A percentile compares a stretch with the other conserved stretches of the same genome.
Conservation (phyloP, 1,140 invertebrate species). For the Lerema accius region DNA sequence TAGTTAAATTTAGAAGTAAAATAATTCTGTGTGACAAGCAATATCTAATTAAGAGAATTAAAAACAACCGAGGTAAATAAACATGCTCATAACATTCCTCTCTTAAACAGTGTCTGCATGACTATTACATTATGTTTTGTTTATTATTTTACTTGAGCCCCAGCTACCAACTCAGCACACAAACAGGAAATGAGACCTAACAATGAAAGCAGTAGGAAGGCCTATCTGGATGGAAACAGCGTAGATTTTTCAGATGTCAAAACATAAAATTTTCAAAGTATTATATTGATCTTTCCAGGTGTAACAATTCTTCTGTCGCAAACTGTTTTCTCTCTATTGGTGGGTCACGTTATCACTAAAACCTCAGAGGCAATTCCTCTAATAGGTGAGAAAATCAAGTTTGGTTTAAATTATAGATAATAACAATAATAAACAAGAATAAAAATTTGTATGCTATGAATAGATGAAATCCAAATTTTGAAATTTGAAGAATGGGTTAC, state of each 20-base stretch:
- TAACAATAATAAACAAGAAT: conserved; percentile 48
- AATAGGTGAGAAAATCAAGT: conserved; percentile 90
- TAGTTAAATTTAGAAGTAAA: conserved; percentile 32
- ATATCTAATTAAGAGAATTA: conserved; percentile 22
- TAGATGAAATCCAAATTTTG: conserved; percentile 44
- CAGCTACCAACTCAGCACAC: conserved; percentile 73
- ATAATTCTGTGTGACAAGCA: conserved; percentile 11
- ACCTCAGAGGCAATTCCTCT: conserved; percentile 98
- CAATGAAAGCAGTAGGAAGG: conserved; percentile 17
- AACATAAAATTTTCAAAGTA: conserved; percentile 58
- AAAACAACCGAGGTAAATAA: conserved; percentile 26
- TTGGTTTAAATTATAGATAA: conserved; percentile 41
- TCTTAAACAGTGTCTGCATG: conserved; percentile 72
- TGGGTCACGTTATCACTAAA: conserved; percentile 98
- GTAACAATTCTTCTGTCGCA: conserved; percentile 99
- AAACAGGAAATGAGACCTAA: conserved; percentile 51
- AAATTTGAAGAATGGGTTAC: conserved; percentile 42
- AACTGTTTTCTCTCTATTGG: conserved; percentile 99
- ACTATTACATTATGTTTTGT: conserved; percentile 66
- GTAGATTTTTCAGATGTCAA: conserved; percentile 12
- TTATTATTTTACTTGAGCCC: conserved; percentile 78
- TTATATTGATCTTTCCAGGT: conserved; percentile 91
- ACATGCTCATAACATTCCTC: conserved; percentile 37
- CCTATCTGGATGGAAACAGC: conserved; percentile 14
- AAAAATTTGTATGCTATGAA: conserved; percentile 45